These are phyloP conservation scores for Conomelus anceps DNA, from an alignment of 2,888 invertebrate species.

Conservation along the genomic window DNA sequence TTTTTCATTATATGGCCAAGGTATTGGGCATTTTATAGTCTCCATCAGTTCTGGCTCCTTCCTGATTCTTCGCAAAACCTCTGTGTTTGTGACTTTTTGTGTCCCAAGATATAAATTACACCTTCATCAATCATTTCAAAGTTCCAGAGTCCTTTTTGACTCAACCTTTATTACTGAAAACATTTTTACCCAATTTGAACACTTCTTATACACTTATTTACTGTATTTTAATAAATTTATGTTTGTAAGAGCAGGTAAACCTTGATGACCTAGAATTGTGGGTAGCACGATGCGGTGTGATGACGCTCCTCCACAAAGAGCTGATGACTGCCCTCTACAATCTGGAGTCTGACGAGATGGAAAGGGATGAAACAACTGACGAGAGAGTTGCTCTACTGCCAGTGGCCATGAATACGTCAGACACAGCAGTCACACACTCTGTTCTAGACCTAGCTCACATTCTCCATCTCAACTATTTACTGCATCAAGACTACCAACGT, in stretches of 20 bases:
- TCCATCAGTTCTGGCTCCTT: no score
- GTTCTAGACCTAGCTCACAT: background rate
- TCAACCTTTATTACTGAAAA: no score
- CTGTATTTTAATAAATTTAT: no score
- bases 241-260: background rate
- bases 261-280: conserved; percentile 14
- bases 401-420: background rate
- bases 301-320: conserved; percentile 9
- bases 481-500: background rate
- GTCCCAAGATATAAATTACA: no score
- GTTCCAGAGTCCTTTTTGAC: no score
- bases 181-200: no score
- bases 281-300: conserved; percentile 6
- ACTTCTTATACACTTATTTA: no score
- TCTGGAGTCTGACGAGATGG: conserved; percentile 8
- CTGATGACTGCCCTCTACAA: conserved; percentile 16
- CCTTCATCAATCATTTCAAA: no score
- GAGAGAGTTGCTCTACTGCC: background rate
- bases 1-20: no score
- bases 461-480: background rate
- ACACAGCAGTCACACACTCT: background rate
- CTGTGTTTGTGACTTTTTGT: no score
- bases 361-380: background rate
- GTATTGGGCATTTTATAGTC: no score
- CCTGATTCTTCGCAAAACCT: no score